Base-by-base conservation (phyloP, 2,888 invertebrate species). In the Dioctria rufipes region DNA sequence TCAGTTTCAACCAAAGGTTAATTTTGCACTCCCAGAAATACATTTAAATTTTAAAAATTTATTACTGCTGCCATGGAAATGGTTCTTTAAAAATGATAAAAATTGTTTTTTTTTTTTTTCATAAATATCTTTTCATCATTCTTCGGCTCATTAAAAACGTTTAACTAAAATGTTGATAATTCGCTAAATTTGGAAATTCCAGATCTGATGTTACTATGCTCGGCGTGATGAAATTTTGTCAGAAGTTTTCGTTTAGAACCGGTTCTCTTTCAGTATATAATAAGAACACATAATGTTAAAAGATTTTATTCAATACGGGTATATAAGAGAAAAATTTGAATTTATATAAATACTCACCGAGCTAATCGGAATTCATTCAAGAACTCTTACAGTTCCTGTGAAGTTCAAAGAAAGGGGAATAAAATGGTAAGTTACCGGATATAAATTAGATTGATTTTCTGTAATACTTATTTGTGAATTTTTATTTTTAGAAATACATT, bases 311-410 rank as follows among this genome's bases (percentile, higher is more conserved):
- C 8, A 8, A 46, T 2, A 54, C 11, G 11, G 11, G 8, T 4
- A 54, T 4, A 54, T n/a, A 11, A n/a, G 54, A 54, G 11, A 54
- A 8, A 25, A 61, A 61, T 39, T 3, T 39, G 39, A 73, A 73
- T 58, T 73, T 13, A 73, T 73, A 73, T 73, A 73, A 73, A 73
- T 73, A 73, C 58, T 54, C 13, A 46, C 63, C 77, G 25, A 42
- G 49, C 46, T 9, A 77, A 25, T 63, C 42, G 43, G 5, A 11
- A 37, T 46, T 51, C 66, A 78, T 54, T 78, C 78, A 46, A 51
- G 49, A 51, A 42, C 9, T 78, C 37, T n/a, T 61, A 37, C 63
- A 65, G 51, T 66, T 40, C 66, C 65, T 13, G 78, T 42, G 66
- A 78, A 78, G 78, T 78, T 63, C 75, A 63, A 6, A 37, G 42